phyloP scores from a whole-genome alignment of 2,888 invertebrate genomes.

The Brenthis ino region DNA sequence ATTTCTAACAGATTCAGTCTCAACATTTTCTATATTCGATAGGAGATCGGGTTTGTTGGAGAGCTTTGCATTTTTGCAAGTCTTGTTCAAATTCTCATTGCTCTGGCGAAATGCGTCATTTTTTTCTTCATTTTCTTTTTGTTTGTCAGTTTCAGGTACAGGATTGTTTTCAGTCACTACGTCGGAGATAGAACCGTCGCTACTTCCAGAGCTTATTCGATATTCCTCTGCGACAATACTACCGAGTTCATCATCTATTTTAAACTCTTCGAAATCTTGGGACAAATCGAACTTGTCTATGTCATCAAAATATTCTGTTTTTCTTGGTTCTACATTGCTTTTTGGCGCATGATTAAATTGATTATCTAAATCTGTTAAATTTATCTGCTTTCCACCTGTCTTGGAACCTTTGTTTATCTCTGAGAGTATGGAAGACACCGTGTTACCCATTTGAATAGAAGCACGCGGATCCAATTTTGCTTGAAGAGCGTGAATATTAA shows the following conservation, averaged over 20 bases:
- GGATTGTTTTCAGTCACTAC: constrained; percentile 69
- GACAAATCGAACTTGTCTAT: constrained; percentile 86
- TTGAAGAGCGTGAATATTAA: constrained; percentile 70
- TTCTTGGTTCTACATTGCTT: constrained; percentile 61
- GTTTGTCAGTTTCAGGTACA: constrained; percentile 66
- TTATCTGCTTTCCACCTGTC: constrained; percentile 71
- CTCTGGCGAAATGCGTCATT: constrained; percentile 62
- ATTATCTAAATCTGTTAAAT: constrained; percentile 71
- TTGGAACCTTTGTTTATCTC: constrained; percentile 81
- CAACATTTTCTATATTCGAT: constrained; percentile 80
- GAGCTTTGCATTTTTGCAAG: constrained; percentile 69
- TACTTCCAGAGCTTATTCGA: constrained; percentile 78
- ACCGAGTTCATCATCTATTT: constrained; percentile 87
- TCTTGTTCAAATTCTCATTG: constrained; percentile 58
- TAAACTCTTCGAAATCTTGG: constrained; percentile 91
- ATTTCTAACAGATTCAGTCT: constrained; percentile 84
- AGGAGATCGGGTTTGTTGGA: constrained; percentile 80
- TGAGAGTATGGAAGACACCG: constrained; percentile 83
- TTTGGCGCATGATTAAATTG: constrained; percentile 69
- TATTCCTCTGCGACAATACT: constrained; percentile 78
- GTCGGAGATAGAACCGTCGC: constrained; percentile 74
- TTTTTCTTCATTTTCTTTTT: constrained; percentile 56
- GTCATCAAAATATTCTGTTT: constrained; percentile 76
- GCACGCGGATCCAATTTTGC: constrained; percentile 76
- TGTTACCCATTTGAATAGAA: constrained; percentile 84